Base-by-base conservation (phyloP, 2,797 vertebrate species). In the Enteromius viviparus region DNA sequence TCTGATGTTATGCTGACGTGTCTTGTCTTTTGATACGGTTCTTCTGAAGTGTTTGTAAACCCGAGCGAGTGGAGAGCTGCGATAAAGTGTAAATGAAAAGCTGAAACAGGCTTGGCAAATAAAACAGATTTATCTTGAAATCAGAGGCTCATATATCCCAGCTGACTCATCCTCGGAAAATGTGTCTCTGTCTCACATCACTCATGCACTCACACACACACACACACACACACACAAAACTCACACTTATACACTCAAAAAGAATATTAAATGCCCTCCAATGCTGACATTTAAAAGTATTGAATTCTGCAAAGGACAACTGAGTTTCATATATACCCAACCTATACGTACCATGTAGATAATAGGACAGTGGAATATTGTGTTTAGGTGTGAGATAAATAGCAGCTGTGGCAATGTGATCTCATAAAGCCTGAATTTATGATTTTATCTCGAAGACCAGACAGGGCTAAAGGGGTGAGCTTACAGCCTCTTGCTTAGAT, bases 101-200 rank as follows among this genome's bases (percentile, higher is more conserved):
- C 64, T 68, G 34, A 49, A 49, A 76, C 9, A 15, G 72, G 29
- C 71, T 45, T 11, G 72, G 77, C 62, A 72, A 82, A 79, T 76
- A 51, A 84, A 84, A 77, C 14, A 65, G 79, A 84, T 82, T 82
- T 82, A 85, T 80, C 82, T 78, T 66, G 76, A 77, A 80, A 83
- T 85, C 66, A 66, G 32, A 65, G 62, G 23, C 51, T 76, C 71
- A 65, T 70, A 74, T 66, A 62, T 77, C 66, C 49, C 29, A 77
- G 81, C 60, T 85, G 42, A 72, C 51, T 87, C 76, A 85, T 87
- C 45, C 53, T 29, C 19, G 17, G 8, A 45, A 83, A 77, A 72
- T 80, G 76, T 72, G 49, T 68, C 23, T 60, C 26, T 83, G 40
- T 68, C 37, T 78, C 32, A 8, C 65, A 55, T 37, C 71, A 55